These are phyloP conservation scores for Gymnosoma rotundatum DNA, from an alignment of 2,888 invertebrate genomes.

Conservation along the genomic window DNA sequence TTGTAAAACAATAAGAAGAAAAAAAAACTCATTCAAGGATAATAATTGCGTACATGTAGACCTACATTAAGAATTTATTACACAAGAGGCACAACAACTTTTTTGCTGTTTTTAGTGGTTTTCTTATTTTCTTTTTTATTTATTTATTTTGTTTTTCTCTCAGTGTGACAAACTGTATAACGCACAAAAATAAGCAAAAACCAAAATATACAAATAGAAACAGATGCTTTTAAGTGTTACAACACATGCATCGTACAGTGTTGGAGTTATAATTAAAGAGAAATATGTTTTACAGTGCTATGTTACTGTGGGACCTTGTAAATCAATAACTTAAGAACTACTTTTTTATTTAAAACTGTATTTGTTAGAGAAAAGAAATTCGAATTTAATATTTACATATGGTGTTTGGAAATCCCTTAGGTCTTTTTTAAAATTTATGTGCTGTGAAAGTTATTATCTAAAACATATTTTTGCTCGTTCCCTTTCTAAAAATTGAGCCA, in stretches of 20 bases:
- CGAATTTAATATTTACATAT: too few relatives aligned
- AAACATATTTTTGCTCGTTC: too few relatives aligned
- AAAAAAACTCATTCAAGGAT: conserved; percentile 77
- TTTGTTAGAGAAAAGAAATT: too few relatives aligned
- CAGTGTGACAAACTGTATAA: conserved; percentile 42
- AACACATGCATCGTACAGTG: conserved; percentile 25
- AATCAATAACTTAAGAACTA: too few relatives aligned
- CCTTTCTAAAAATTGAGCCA: too few relatives aligned
- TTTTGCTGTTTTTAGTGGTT: conserved; percentile 22
- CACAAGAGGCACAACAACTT: conserved; percentile 57
- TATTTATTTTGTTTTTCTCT: conserved; percentile 26
- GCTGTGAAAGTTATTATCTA: too few relatives aligned
- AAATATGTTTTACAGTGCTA: background rate
- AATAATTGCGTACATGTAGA: conserved; percentile 80
- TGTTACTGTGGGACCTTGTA: too few relatives aligned
- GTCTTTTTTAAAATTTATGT: too few relatives aligned
- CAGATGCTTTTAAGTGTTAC: conserved; percentile 23
- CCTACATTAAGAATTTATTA: conserved; percentile 81
- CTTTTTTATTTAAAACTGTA: too few relatives aligned
- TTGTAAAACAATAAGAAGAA: conserved; percentile 35
- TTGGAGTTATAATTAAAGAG: conserved; percentile 10
- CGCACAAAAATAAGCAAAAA: conserved; percentile 49
- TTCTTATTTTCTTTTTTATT: background rate
- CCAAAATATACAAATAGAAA: conserved; percentile 38
- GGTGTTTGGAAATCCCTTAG: too few relatives aligned